These are phyloP conservation scores for Tauraco erythrolophus DNA, from an alignment of 2,113 vertebrate species.

Conservation along the genomic window DNA sequence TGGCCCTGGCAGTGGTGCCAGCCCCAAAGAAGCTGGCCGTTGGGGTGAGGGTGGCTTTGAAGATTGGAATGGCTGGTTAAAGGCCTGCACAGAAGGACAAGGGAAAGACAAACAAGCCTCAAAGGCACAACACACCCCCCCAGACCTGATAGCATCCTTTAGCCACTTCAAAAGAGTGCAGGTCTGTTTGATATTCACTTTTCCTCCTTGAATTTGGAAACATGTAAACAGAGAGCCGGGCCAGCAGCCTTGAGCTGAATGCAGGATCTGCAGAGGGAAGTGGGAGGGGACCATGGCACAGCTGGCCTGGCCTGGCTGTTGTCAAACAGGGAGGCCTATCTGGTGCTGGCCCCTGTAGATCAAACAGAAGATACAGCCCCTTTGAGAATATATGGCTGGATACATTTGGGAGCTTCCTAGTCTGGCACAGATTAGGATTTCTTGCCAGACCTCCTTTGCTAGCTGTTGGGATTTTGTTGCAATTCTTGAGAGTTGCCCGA, in stretches of 20 bases:
- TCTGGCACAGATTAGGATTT: not conserved
- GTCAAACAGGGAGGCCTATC: not conserved
- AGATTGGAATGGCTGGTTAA: not conserved
- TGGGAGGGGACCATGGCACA: not conserved
- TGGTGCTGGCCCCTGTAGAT: slow-evolving; percentile 6
- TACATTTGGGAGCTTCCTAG: not conserved
- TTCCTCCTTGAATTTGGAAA: slow-evolving; percentile 61
- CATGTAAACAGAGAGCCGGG: slow-evolving; percentile 47
- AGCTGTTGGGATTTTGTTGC: not conserved
- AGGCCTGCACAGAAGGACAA: not conserved
- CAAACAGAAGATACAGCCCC: not conserved
- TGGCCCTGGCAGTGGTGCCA: not conserved
- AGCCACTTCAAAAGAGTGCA: slow-evolving; percentile 64
- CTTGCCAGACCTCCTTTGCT: not conserved
- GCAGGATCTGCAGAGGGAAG: not conserved
- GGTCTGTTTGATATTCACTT: slow-evolving; percentile 72
- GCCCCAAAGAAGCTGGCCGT: not conserved
- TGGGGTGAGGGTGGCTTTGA: not conserved
- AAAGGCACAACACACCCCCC: not conserved
- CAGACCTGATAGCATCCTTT: slow-evolving; percentile 37
- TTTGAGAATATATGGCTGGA: not conserved
- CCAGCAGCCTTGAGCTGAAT: slow-evolving; percentile 9
- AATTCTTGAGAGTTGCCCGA: not conserved
- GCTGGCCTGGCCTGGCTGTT: slow-evolving; percentile 40
- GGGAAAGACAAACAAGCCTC: slow-evolving; percentile 59